Conservation (phyloP, 35 echinoderm and acorn worm species). For the Heliocidaris erythrogramma region DNA sequence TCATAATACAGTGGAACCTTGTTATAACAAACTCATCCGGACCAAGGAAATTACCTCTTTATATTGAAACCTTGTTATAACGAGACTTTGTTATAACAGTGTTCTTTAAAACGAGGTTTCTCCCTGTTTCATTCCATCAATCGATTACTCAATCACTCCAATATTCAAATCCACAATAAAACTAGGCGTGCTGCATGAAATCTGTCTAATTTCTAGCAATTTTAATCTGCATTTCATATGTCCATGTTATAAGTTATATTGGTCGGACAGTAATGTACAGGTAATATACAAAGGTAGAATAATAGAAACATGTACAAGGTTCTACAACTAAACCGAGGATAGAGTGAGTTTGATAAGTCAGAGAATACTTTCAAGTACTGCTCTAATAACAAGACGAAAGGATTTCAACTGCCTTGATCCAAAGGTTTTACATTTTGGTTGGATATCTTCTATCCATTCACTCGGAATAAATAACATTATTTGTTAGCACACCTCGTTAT, state of each 20-base stretch:
- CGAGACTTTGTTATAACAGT: too few species aligned
- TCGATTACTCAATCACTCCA: background rate
- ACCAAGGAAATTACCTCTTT: too few species aligned
- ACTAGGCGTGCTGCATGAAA: background rate
- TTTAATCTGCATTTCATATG: conserved; percentile 2
- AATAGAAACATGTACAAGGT: background rate
- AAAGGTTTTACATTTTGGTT: background rate
- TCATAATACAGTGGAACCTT: too few species aligned
- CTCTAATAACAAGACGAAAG: background rate
- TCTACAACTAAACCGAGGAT: background rate
- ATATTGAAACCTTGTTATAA: too few species aligned
- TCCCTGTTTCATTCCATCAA: background rate
- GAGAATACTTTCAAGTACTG: background rate
- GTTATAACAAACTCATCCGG: too few species aligned
- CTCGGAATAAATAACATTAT: background rate
- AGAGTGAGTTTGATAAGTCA: background rate
- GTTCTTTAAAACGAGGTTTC: too few species aligned
- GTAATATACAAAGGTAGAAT: background rate
- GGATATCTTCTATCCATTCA: background rate
- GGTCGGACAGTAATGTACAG: background rate
- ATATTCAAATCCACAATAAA: background rate
- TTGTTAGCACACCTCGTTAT: background rate
- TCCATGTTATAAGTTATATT: background rate
- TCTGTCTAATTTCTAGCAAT: background rate
- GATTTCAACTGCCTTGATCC: background rate